Evolutionary conservation across 2,888 invertebrate species (phyloP), one percentile per base, ranked within the genome.

Genomic region (Sarcophaga caerulescens): DNA sequence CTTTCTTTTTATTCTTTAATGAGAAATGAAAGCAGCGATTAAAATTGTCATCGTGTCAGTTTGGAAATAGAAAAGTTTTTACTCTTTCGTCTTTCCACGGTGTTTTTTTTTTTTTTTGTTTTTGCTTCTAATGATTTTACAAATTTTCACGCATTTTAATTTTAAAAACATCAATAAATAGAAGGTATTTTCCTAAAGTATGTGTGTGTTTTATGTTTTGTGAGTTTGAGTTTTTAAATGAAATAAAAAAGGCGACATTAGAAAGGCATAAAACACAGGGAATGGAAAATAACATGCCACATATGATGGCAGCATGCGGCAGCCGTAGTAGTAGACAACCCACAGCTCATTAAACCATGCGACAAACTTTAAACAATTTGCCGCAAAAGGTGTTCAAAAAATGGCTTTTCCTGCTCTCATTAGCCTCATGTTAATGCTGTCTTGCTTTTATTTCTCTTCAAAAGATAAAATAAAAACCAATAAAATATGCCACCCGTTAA

Each of bases 111-210:
- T 25, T 35, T 57, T 35, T 11, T 19, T n/a, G 14, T 60, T 62
- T 57, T 70, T 45, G 52, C 4, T 78, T 73, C 69, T 74, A 74
- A 76, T 84, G 84, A 71, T 66, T 76, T 77, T 45, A 81, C 77
- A 85, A 85, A 85, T 84, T 81, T 81, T 69, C 79, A 77, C 60
- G 66, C 77, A 77, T 81, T 85, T 35, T 74, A 77, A 77, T 81
- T 81, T 81, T 35, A 81, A 84, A 52, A 81, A 81, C 77, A 71
- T 84, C 84, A 84, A 84, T 81, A 52, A 52, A 52, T 52, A 14
- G 12, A 76, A 14, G 4, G 71, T 76, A 71, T 74, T 81, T 66
- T 68, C 21, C 17, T 35, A 19, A 14, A 52, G 69, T 52, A 4
- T 17, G 52, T 17, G 52, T 3, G 1, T 2, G 52, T 62, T 19